Evolutionary conservation across 1,140 invertebrate species (phyloP), one percentile per base, ranked within the genome.

Genomic region (Apocrypta bakeri): DNA sequence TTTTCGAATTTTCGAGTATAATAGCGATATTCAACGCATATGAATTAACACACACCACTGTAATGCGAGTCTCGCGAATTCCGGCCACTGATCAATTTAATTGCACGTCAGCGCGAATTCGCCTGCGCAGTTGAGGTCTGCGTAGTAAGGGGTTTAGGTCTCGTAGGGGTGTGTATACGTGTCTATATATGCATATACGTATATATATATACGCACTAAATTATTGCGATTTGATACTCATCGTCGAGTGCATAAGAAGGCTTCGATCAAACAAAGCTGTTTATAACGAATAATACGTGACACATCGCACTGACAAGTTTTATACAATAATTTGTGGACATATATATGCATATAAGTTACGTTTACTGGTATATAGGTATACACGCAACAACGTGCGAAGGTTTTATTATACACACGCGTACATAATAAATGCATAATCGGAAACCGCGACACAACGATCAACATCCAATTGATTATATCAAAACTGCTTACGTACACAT

Each of bases 11-110:
- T 66, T 66, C 27, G n/a, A 66, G 63, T 66, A 14, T 66, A n/a
- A n/a, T n/a, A n/a, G n/a, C n/a, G n/a, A n/a, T n/a, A n/a, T n/a
- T n/a, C n/a, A n/a, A n/a, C n/a, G n/a, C n/a, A n/a, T n/a, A n/a
- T n/a, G n/a, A n/a, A n/a, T n/a, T n/a, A n/a, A n/a, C n/a, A n/a
- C 56, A 3, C 63, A 25, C 63, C 63, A 25, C 8, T 3, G 63
- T 66, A 66, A 66, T 25, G n/a, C 63, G 63, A 66, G 25, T 66
- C 63, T 2, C 63, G 63, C 48, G 27, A 66, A 66, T 66, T 66
- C 27, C 63, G 24, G 24, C 17, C 24, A 66, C 25, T 29, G 63
- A 66, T 66, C 63, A 66, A 66, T 66, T 66, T 66, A 27, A 25
- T 24, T 14, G 25, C 24, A 11, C 63, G 63, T 66, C 63, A 66